Percentiles rank a stretch among this genome's conserved stretches.
These are phyloP conservation scores for Onychorhynchus coronatus DNA, from an alignment of 2,113 vertebrate genomes.

Conservation along the genomic window DNA sequence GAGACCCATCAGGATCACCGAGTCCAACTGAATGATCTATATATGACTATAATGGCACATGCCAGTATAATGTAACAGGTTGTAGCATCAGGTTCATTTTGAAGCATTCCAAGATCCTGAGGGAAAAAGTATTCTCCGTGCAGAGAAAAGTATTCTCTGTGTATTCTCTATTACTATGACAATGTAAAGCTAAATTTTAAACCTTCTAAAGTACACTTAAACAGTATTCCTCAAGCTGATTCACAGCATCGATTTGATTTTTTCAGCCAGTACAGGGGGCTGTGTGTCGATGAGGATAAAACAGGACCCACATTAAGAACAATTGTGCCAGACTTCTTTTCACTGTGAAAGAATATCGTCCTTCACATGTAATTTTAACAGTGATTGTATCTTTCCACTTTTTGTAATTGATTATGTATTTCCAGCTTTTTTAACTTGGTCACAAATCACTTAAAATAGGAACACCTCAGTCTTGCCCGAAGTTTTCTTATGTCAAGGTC, in stretches of 20 bases:
- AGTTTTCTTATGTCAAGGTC: background rate
- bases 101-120: background rate
- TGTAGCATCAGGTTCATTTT: background rate
- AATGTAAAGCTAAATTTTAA: background rate
- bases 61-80: background rate
- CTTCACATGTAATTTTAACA: background rate
- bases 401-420: background rate
- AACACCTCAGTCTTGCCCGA: background rate
- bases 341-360: background rate
- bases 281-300: background rate
- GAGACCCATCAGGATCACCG: background rate
- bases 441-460: background rate
- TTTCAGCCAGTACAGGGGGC: background rate
- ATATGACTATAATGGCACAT: background rate
- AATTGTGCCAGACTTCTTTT: background rate
- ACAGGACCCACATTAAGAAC: background rate
- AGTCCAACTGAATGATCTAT: background rate
- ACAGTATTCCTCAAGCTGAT: background rate
- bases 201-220: background rate
- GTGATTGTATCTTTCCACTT: background rate
- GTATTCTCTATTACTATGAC: background rate
- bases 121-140: background rate
- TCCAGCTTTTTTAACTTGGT: background rate
- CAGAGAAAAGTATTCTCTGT: background rate
- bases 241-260: background rate